These are phyloP conservation scores for Plectropomus leopardus DNA, from an alignment of 2,113 vertebrate species.

Conservation along the genomic window DNA sequence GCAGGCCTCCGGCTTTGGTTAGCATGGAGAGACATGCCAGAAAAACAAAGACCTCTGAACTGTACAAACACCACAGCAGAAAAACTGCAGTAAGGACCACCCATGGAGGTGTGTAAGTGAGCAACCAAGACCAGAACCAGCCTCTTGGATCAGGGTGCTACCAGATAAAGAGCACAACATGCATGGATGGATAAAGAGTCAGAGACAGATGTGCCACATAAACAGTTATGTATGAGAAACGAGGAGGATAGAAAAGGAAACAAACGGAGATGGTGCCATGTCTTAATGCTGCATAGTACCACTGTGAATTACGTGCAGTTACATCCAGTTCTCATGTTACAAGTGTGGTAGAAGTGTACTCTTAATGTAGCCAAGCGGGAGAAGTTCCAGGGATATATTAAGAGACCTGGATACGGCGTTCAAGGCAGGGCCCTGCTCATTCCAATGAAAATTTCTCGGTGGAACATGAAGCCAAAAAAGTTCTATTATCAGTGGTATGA, in stretches of 20 bases:
- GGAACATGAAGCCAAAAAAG: no score
- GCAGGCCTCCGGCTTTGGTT: conserved; percentile 62
- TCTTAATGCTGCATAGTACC: conserved; percentile 11
- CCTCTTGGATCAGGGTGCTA: conserved; percentile 50
- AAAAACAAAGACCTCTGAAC: conserved; percentile 73
- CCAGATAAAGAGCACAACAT: conserved; percentile 57
- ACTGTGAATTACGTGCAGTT: background rate
- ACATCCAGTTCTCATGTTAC: background rate
- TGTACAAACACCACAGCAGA: conserved; percentile 70
- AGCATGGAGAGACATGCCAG: conserved; percentile 65
- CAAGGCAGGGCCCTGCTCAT: no score
- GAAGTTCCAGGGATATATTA: no score
- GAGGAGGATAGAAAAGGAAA: conserved; percentile 3
- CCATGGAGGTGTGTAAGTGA: conserved; percentile 64
- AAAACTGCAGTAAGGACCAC: conserved; percentile 68
- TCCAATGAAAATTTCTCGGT: no score
- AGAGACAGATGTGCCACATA: conserved; percentile 43
- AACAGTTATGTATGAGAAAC: conserved; percentile 6
- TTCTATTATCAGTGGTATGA: no score
- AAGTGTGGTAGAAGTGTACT: background rate
- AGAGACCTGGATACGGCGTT: no score
- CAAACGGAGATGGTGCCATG: conserved; percentile 35
- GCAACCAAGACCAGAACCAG: conserved; percentile 53
- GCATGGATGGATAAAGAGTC: conserved; percentile 36
- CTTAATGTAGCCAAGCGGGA: background rate